Base-by-base conservation (phyloP, 35 echinoderm and acorn worm species). In the Holothuria glaberrima region DNA sequence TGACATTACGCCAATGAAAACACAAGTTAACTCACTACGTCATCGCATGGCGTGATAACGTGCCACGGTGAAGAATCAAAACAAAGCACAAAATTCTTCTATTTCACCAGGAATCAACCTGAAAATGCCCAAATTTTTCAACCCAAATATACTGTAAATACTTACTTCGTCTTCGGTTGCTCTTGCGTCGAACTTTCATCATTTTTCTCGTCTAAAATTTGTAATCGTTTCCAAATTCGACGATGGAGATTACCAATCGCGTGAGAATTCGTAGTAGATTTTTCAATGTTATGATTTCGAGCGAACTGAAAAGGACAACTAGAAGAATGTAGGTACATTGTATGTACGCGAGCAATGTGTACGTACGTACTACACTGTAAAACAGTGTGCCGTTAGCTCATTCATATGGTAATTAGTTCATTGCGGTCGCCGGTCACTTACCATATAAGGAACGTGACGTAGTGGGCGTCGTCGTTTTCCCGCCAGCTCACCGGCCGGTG, bases 331-430 rank as follows among this genome's bases (percentile, higher is more conserved):
- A 41, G 2, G 50, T 54, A 54, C 50, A 9, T 54, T 41, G 7
- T 41, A 41, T 41, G 36, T 41, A n/a, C 36, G 36, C 36, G 36
- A 2, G 36, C 36, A 41, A 41, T 54, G 50, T 54, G 13, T 54
- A 54, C 50, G 50, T 54, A 17, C 16, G 13, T 12, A 12, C 10
- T 17, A 54, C 50, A 54, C 50, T 12, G 50, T 14, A 14, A 1
- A 54, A 54, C 50, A 17, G 50, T 54, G 3, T 54, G 50, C 69
- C 20, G 74, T 78, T 78, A 78, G 44, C 74, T 78, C 74, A 78
- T 78, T 78, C 74, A 78, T 78, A 78, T 78, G 74, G 74, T 52
- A 78, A 78, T 78, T 78, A 48, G 38, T 78, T 78, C 74, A 78
- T 78, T 78, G 74, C 74, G 36, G 20, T n/a, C 27, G 38, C 36